Base-by-base conservation (phyloP, 2,113 vertebrate genomes). In the Lates calcarifer region DNA sequence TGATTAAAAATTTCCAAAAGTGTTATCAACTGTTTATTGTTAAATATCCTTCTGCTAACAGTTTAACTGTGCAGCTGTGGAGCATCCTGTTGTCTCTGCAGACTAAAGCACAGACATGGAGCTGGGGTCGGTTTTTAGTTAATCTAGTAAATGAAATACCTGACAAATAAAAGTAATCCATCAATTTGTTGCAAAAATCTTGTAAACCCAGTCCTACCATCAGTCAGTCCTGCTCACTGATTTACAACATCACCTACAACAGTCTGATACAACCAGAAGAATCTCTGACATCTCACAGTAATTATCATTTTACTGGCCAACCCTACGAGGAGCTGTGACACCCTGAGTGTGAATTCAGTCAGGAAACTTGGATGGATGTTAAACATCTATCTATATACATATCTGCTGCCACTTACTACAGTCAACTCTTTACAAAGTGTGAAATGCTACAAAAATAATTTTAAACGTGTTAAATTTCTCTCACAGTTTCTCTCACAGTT, bases 171-270 rank as follows among this genome's bases (percentile, higher is more conserved):
- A 33, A 26, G 41, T 24, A 67, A 82, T 68, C 28, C n/a, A 75
- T 73, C 68, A 81, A 66, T 70, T 4, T 55, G 68, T 77, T 55
- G 67, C 51, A 35, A 22, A 43, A 37, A 56, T 70, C 49, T 51
- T 41, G 31, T 49, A 17, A 41, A 51, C 15, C 24, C 47, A n/a
- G 24, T 45, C 3, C 2, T 60, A 22, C 31, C 18, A 75, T 39
- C 18, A 39, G 71, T 37, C 37, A 53, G 33, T 60, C 33, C 41
- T 39, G 41, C 18, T 62, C 24, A 67, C 60, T 73, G 74, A 81
- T 75, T 64, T 61, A 22, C 13, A 53, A 53, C 20, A 7, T 64
- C 31, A 37, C 24, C 29, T 39, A 2, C 47, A 56, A 69, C 7
- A 55, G 31, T 58, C 18, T 24, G 43, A 43, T 18, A 33, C 13